Evolutionary conservation across 2,797 vertebrate species (phyloP), one percentile per base, ranked within the genome.

Genomic region (Phaenicophaeus curvirostris): DNA sequence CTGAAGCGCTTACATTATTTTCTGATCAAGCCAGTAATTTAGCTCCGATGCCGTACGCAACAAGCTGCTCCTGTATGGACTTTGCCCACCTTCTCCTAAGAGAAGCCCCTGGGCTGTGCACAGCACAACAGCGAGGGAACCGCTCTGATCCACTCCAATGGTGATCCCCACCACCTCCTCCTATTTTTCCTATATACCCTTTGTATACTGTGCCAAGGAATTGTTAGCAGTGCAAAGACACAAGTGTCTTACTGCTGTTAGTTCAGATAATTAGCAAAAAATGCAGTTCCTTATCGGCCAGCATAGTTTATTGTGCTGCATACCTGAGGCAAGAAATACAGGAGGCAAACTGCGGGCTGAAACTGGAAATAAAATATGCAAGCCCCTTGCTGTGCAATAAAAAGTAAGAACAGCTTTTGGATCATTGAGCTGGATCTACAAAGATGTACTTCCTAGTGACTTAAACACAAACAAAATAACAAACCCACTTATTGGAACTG

Each of bases 131-230:
- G 55, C 11, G 1, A n/a, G n/a, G 30, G 44, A 51, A 8, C 6
- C 2, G 41, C 35, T 39, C 44, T 9, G 5, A 24, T 15, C 46
- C 33, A 2, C n/a, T 48, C 50, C 5, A 19, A 4, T 44, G 37
- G 12, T 37, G 7, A 18, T 13, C 3, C 1, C 11, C 30, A 2
- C 9, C 3, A 8, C 23, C 25, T 27, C 10, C 21, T n/a, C 3
- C 9, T 12, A 7, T 5, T 1, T 17, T 30, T 30, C 15, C 21
- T 42, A 3, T 11, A 11, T 6, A 1, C 6, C 13, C 2, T 1
- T 2, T 6, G 25, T 9, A 9, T 46, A 1, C 24, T 3, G 16
- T 21, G 48, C 15, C 35, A 33, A 59, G 57, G 35, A 72, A 41
- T 44, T 7, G 3, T 8, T 30, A 51, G 58, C 44, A 41, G 11